Evolutionary conservation across 2,888 invertebrate species (phyloP).

Genomic region (Drosophila algonquin): DNA sequence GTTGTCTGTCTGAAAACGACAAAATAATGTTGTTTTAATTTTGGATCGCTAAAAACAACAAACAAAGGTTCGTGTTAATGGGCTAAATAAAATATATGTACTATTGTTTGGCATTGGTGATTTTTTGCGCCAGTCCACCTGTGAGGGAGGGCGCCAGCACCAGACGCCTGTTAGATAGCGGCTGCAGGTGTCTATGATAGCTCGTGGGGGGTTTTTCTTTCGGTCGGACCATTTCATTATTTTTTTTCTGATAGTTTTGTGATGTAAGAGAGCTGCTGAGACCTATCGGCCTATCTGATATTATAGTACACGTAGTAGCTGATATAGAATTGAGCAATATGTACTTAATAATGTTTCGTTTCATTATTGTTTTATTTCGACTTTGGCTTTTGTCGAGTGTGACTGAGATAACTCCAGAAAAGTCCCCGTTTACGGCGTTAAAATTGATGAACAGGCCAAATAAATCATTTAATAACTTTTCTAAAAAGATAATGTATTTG

Average conservation of each 20-base stretch:
- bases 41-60: constrained; percentile 12
- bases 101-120: constrained; percentile 27
- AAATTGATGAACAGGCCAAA: constrained; percentile 47
- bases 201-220: constrained; percentile 23
- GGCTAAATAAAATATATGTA: constrained; percentile 29
- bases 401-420: constrained; percentile 32
- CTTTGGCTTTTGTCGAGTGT: constrained; percentile 14
- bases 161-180: constrained; percentile 27
- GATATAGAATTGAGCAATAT: constrained; percentile 18
- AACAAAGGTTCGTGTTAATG: constrained; percentile 10
- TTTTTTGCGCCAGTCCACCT: constrained; percentile 15
- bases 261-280: constrained; percentile 9
- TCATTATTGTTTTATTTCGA: constrained; percentile 16
- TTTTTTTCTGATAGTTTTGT: neutral
- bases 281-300: constrained; percentile 9
- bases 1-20: too few species aligned
- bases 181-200: constrained; percentile 6
- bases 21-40: constrained; percentile 18
- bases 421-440: constrained; percentile 41
- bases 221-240: constrained; percentile 22
- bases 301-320: constrained; percentile 11
- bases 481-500: constrained; percentile 56
- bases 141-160: constrained; percentile 4
- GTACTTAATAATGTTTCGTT: constrained; percentile 6
- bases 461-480: constrained; percentile 57